Evolutionary conservation across 1,140 invertebrate species (phyloP), one percentile per base, ranked within the genome.

Genomic region (Cryptotermes secundus): DNA sequence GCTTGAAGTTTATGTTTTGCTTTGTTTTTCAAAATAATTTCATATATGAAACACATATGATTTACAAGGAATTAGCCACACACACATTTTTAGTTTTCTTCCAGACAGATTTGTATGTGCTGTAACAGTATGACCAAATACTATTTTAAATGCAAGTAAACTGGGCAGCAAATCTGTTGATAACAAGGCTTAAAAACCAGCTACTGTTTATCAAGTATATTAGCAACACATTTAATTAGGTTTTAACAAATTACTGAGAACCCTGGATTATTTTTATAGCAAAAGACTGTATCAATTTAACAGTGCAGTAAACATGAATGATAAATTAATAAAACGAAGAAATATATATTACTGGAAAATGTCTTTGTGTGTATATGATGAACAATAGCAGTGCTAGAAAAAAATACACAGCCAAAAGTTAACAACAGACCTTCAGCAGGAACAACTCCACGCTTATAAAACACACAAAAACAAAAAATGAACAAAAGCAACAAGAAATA

Each of bases 371-470:
- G n/a, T 72, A 72, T 72, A 14, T 72, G 59, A 59, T 79, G 81
- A 82, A 45, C 81, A 82, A 38, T 84, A 84, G 83, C 83, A 83
- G 83, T 83, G 83, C 83, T 83, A 83, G 83, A 53, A 79, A 72
- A 81, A 83, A 83, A 83, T 72, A 83, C 72, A 83, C 83, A 83
- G 83, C 83, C 80, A 59, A 83, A 83, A 83, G 81, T 80, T 81
- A 80, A 45, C 36, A 80, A 49, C 34, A 84, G 36, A 42, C 24
- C 35, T 53, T 84, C 35, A 81, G 80, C 65, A 82, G 45, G 24
- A 85, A 79, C 35, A 80, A 72, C 36, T 79, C 38, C 34, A 79
- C 59, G 49, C 34, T 49, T 14, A 83, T 34, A 26, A 3, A 79
- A 53, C 35, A 34, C n/a, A 79, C 24, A 45, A 45, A 82, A 36